A percentile compares a stretch with the other conserved stretches of the same genome.
These are phyloP conservation scores for Eudasyphora cyanicolor DNA, from an alignment of 2,888 invertebrate genomes.

Conservation along the genomic window DNA sequence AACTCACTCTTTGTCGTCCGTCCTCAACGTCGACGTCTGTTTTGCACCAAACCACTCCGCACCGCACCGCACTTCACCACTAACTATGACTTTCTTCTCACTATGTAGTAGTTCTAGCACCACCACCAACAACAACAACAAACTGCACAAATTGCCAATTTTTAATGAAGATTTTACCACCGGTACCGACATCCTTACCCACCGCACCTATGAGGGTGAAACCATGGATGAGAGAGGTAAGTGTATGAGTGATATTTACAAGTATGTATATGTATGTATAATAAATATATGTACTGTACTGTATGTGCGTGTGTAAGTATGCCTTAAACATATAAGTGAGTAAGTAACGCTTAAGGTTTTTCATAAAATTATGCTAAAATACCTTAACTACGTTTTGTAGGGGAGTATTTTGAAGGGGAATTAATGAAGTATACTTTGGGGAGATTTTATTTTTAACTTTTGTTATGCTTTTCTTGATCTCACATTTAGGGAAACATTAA, in stretches of 20 bases:
- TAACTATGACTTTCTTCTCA: background rate
- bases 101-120: constrained; percentile 76
- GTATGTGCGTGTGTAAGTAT: background rate
- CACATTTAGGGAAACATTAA: too few relatives aligned
- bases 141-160: constrained; percentile 73
- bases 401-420: too few relatives aligned
- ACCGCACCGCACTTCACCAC: background rate
- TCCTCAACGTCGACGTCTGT: constrained; percentile 41
- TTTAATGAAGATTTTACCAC: constrained; percentile 74
- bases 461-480: too few relatives aligned
- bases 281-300: background rate
- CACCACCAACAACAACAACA: too few relatives aligned
- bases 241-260: constrained; percentile 56
- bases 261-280: constrained; percentile 6
- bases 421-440: too few relatives aligned
- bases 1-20: constrained; percentile 2
- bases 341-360: too few relatives aligned
- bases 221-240: constrained; percentile 77
- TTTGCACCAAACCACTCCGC: constrained; percentile 29
- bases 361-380: too few relatives aligned
- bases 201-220: constrained; percentile 71
- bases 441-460: too few relatives aligned
- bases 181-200: constrained; percentile 75
- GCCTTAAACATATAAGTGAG: too few relatives aligned
- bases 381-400: too few relatives aligned